Percentiles rank a stretch among this genome's conserved stretches.
Conservation (phyloP, 2,797 vertebrate species). For the Xiphophorus birchmanni region DNA sequence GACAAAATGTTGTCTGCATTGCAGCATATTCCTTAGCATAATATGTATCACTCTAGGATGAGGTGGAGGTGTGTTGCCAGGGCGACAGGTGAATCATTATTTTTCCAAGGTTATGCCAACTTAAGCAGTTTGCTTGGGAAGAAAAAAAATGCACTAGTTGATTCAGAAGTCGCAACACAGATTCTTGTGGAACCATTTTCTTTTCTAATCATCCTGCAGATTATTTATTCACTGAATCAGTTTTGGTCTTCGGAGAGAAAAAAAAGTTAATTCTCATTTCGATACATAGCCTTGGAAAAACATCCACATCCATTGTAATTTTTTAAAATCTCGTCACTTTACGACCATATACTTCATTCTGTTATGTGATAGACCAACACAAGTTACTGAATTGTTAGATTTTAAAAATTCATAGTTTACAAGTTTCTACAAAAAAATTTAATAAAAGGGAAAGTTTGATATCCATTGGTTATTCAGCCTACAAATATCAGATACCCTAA, state of each 20-base stretch:
- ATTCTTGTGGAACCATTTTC: background rate
- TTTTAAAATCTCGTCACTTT: background rate
- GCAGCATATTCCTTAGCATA: conserved; percentile 16
- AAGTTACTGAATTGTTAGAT: background rate
- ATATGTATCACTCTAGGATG: conserved; percentile 14
- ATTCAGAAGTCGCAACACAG: conserved; percentile 6
- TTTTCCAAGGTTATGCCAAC: conserved; percentile 34
- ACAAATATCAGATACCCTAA: background rate
- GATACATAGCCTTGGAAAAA: background rate
- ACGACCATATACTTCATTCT: background rate
- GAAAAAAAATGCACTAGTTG: conserved; percentile 14
- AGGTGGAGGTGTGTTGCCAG: conserved; percentile 48
- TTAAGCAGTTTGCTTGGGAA: conserved; percentile 20
- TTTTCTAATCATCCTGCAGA: background rate
- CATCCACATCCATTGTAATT: background rate
- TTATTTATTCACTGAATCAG: background rate
- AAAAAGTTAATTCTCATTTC: background rate
- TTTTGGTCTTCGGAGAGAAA: background rate
- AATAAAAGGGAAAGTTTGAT: background rate
- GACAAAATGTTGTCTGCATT: conserved; percentile 9
- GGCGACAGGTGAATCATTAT: conserved; percentile 35
- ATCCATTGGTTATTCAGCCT: background rate
- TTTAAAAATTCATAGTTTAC: background rate
- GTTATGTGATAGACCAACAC: background rate
- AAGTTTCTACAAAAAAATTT: background rate